Base-by-base conservation (phyloP, 2,888 invertebrate genomes). In the Elmis aenea region DNA sequence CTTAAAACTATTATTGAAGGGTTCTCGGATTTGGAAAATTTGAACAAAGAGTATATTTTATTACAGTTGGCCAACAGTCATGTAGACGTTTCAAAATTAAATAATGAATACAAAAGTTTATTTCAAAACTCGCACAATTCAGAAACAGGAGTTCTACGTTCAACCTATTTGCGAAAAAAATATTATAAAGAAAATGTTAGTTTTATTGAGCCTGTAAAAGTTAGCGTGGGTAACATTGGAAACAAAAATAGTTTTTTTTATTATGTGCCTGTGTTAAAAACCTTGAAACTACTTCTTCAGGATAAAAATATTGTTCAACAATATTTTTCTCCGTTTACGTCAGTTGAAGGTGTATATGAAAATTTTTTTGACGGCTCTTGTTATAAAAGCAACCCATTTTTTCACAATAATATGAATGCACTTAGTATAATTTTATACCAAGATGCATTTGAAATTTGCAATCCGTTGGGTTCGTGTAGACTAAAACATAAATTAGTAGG, bases 361-460 rank as follows among this genome's bases (percentile, higher is more conserved):
- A 34, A 46, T 32, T 11, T 40, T 11, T 34, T 21, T 21, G 41
- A 48, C 32, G 44, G 48, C 3, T 3, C 16, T 20, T 18, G 20
- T 24, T 43, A 26, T 28, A 35, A 39, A 37, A 32, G 37, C 11
- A 45, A 41, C 15, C 16, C 4, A 13, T 45, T 48, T 41, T 43
- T 47, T 29, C 30, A 16, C 9, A 11, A 27, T 11, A 37, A 40
- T 21, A 8, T 23, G 2, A 25, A 15, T 9, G 16, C 38, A 10
- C 8, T 48, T 13, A 26, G 38, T 38, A 38, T 58, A n/a, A 52
- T 58, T 26, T 25, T 59, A 9, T 59, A 50, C 44, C 57, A 58
- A 43, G 56, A 58, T 46, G 50, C 50, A 5, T 55, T 59, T 38
- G 55, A 59, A 39, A 10, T 54, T 20, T 57, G 58, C 11, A 58